Conservation (phyloP, 2,888 invertebrate genomes). For the Dryadula phaetusa region DNA sequence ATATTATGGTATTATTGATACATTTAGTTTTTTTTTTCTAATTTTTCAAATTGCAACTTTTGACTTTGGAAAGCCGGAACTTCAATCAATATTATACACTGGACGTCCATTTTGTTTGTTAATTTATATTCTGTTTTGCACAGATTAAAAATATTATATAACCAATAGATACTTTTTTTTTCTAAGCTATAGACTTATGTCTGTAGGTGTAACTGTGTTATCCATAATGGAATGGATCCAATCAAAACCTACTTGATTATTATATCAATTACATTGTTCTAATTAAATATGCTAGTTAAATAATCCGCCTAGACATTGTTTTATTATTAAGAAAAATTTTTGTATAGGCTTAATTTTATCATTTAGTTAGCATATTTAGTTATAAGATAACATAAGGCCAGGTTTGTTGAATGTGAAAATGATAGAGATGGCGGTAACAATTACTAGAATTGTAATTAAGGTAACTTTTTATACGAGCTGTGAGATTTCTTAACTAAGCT, state of each 20-base stretch:
- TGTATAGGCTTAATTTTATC: constrained; percentile 19
- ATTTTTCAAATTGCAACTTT: constrained; percentile 2
- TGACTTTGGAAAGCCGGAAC: constrained; percentile 7
- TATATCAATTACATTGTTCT: constrained; percentile 13
- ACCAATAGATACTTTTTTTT: constrained; percentile 12
- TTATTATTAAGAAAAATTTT: constrained; percentile 21
- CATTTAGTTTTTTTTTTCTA: not conserved
- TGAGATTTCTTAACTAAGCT: not conserved
- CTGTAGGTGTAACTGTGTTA: constrained; percentile 6
- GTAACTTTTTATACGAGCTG: constrained; percentile 16
- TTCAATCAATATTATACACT: constrained; percentile 7
- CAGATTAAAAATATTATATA: constrained; percentile 13
- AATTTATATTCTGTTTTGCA: constrained; percentile 8
- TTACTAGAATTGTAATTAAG: constrained; percentile 5
- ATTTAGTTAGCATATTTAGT: constrained; percentile 26
- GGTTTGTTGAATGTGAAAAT: not conserved
- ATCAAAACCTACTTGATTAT: not conserved
- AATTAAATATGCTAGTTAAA: constrained; percentile 25
- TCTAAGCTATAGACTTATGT: not conserved
- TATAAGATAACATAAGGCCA: constrained; percentile 4
- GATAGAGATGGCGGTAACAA: constrained; percentile 1
- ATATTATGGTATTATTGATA: not conserved
- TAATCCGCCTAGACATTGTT: constrained; percentile 17
- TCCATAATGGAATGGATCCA: constrained; percentile 5
- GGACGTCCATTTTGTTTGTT: constrained; percentile 17